A percentile compares a stretch with the other conserved stretches of the same genome.
These are phyloP conservation scores for Syrrhaptes paradoxus DNA, from an alignment of 2,113 vertebrate genomes.

Conservation along the genomic window DNA sequence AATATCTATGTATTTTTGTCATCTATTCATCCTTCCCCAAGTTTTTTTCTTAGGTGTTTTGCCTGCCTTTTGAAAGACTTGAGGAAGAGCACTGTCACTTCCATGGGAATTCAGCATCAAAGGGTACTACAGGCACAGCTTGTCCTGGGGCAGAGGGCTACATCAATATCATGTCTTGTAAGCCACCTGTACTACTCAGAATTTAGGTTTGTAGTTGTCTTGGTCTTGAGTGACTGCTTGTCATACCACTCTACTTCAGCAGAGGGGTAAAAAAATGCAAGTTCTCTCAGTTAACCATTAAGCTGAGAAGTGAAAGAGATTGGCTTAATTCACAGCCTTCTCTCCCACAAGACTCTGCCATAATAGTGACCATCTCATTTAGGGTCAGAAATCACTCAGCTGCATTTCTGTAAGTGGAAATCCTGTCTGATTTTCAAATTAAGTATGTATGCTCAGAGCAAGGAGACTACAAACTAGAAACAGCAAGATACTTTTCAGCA, in stretches of 20 bases:
- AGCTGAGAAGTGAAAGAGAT: not conserved
- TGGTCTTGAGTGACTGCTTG: not conserved
- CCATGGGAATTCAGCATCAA: not conserved
- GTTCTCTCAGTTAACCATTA: not conserved
- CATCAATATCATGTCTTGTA: not conserved
- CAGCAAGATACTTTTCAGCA: not conserved
- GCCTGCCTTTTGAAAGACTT: not conserved
- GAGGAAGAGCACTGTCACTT: not conserved
- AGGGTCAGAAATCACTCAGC: not conserved
- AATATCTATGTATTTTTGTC: slow-evolving; percentile 16
- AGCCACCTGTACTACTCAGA: not conserved
- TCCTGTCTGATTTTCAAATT: not conserved
- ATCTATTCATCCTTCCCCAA: not conserved
- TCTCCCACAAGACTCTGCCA: not conserved
- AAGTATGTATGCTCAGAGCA: fast-evolving
- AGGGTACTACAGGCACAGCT: not conserved
- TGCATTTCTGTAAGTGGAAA: not conserved
- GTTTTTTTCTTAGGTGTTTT: not conserved
- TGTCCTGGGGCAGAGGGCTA: not conserved
- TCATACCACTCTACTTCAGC: not conserved
- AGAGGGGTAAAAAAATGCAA: not conserved
- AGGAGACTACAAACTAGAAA: not conserved
- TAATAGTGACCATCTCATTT: not conserved
- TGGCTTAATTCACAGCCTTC: not conserved
- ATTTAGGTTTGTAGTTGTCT: not conserved